A percentile compares a stretch with the other conserved stretches of the same genome.
phyloP scores from a whole-genome alignment of 2,797 vertebrate species.

The Sebastes taczanowskii region DNA sequence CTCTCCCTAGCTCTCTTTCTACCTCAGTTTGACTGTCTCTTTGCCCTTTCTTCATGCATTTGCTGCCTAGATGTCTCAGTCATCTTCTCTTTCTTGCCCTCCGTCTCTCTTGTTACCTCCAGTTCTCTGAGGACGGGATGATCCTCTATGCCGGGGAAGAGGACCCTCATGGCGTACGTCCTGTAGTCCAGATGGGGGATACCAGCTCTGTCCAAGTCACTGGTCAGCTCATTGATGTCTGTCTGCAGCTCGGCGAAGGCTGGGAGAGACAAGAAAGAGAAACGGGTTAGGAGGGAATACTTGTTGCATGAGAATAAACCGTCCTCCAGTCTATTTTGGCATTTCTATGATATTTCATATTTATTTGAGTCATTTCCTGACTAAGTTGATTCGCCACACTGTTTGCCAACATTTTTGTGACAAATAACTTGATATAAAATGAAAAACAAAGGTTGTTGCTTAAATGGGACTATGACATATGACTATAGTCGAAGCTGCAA shows the following conservation, averaged over 20 bases:
- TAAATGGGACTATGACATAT: too few species aligned
- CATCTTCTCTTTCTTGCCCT: slow-evolving; percentile 85
- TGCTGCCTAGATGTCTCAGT: slow-evolving; percentile 2
- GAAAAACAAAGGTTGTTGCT: too few species aligned
- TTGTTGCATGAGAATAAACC: slow-evolving; percentile 35
- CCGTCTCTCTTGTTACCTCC: slow-evolving; percentile 89
- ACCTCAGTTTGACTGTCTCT: slow-evolving; percentile 35
- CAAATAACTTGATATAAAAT: too few species aligned
- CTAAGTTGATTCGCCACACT: too few species aligned
- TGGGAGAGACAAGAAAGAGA: slow-evolving; percentile 42
- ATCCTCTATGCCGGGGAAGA: slow-evolving; percentile 97
- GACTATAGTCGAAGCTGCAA: too few species aligned
- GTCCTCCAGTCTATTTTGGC: too few species aligned
- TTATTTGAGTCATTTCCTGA: too few species aligned
- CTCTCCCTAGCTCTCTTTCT: slow-evolving; percentile 1
- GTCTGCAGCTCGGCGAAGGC: slow-evolving; percentile 98
- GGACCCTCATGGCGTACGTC: slow-evolving; percentile 94
- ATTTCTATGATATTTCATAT: too few species aligned
- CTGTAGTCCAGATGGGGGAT: slow-evolving; percentile 96
- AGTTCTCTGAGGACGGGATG: slow-evolving; percentile 94
- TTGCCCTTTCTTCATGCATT: slow-evolving; percentile 13
- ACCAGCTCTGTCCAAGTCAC: slow-evolving; percentile 93
- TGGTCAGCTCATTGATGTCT: slow-evolving; percentile 96
- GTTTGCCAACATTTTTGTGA: too few species aligned
- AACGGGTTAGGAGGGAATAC: slow-evolving; percentile 10